These are phyloP conservation scores for Telmatherina bonti DNA, from an alignment of 2,797 vertebrate genomes.

Conservation along the genomic window DNA sequence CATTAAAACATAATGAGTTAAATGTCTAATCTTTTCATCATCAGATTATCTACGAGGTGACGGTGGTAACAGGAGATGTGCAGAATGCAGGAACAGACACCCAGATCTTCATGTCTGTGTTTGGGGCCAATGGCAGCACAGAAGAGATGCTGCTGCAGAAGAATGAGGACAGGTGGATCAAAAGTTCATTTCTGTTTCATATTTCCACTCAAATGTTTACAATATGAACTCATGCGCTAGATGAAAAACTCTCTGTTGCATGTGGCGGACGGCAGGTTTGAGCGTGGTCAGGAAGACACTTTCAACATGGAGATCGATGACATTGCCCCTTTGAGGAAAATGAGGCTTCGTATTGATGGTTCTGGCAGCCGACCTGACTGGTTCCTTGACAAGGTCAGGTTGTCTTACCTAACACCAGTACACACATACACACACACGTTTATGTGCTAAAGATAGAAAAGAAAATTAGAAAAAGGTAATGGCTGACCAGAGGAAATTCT, in stretches of 20 bases:
- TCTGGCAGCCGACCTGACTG: slow-evolving; percentile 93
- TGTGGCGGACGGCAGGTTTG: slow-evolving; percentile 86
- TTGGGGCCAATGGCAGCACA: slow-evolving; percentile 91
- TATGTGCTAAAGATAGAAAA: neutral
- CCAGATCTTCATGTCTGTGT: slow-evolving; percentile 91
- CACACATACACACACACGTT: neutral
- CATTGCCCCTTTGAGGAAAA: slow-evolving; percentile 92
- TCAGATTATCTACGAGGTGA: slow-evolving; percentile 92
- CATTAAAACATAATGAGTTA: neutral
- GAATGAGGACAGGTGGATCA: slow-evolving; percentile 89
- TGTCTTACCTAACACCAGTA: neutral
- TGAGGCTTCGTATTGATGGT: slow-evolving; percentile 91
- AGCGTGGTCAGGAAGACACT: slow-evolving; percentile 93
- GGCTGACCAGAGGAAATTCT: neutral
- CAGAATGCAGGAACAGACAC: slow-evolving; percentile 90
- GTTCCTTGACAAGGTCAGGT: slow-evolving; percentile 92
- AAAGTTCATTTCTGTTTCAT: neutral
- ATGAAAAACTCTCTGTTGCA: slow-evolving; percentile 15
- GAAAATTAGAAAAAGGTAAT: neutral
- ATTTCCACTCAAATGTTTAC: neutral
- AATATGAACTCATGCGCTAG: neutral
- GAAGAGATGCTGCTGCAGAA: slow-evolving; percentile 93
- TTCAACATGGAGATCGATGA: slow-evolving; percentile 95
- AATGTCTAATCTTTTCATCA: neutral
- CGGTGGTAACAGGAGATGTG: slow-evolving; percentile 90